These are phyloP conservation scores for Drosophila saltans DNA, from an alignment of 1,140 invertebrate genomes.

Conservation along the genomic window DNA sequence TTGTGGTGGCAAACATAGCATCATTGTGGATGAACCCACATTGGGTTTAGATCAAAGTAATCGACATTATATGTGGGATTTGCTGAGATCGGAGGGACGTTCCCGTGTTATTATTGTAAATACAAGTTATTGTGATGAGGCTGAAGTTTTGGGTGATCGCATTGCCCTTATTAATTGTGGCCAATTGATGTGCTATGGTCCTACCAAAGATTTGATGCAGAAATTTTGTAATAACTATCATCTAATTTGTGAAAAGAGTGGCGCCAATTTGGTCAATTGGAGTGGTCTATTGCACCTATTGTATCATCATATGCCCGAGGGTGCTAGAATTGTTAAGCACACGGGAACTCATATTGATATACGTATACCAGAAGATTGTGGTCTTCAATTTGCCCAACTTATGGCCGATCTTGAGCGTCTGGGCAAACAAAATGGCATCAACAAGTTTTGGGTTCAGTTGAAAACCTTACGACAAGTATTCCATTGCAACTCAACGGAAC, in stretches of 20 bases:
- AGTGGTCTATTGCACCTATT: neutral
- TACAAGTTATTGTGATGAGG: constrained; percentile 99
- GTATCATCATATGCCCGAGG: neutral
- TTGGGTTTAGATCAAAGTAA: constrained; percentile 97
- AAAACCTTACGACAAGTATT: neutral
- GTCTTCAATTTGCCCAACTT: neutral
- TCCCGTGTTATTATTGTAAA: constrained; percentile 92
- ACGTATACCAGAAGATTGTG: neutral
- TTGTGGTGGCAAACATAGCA: constrained; percentile 86
- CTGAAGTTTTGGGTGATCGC: constrained; percentile 95
- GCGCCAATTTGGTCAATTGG: neutral
- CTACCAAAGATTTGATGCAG: neutral
- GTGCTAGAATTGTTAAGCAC: neutral
- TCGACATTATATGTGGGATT: constrained; percentile 93
- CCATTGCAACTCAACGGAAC: neutral
- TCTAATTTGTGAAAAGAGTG: neutral
- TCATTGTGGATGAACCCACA: constrained; percentile 96
- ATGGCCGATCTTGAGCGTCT: neutral
- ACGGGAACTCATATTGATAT: neutral
- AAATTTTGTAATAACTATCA: neutral
- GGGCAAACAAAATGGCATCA: neutral
- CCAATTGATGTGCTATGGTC: constrained; percentile 90
- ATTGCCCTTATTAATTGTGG: constrained; percentile 95
- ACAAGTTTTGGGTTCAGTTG: neutral
- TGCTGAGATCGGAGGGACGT: constrained; percentile 86